Conservation (phyloP, 2,113 vertebrate genomes). For the Meleagris gallopavo region DNA sequence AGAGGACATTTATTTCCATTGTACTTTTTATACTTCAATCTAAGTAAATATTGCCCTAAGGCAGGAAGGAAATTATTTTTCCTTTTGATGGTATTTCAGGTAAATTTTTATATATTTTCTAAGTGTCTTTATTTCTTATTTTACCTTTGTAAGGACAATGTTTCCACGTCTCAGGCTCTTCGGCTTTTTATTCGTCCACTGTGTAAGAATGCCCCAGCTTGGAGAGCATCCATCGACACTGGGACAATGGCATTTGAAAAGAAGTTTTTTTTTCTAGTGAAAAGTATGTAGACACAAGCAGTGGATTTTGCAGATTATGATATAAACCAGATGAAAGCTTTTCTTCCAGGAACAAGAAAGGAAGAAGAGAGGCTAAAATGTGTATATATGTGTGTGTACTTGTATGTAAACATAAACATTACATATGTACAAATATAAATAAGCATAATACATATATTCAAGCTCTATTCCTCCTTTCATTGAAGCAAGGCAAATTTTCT, state of each 20-base stretch:
- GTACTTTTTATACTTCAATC: slow-evolving; percentile 21
- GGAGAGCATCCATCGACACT: not conserved
- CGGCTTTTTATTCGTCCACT: not conserved
- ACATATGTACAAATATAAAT: not conserved
- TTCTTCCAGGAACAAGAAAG: not conserved
- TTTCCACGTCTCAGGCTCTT: not conserved
- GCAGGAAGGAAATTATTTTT: slow-evolving; percentile 44
- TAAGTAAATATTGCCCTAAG: slow-evolving; percentile 43
- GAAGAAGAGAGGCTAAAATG: not conserved
- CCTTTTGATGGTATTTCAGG: not conserved
- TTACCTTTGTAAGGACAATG: not conserved
- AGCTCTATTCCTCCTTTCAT: not conserved
- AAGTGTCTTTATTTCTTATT: not conserved
- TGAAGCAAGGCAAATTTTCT: not conserved
- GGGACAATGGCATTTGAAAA: not conserved
- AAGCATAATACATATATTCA: not conserved
- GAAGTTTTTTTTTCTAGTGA: not conserved
- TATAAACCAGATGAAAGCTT: not conserved
- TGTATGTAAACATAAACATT: not conserved
- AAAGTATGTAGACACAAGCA: not conserved
- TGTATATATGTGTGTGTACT: not conserved
- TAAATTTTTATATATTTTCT: slow-evolving; percentile 41
- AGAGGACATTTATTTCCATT: not conserved
- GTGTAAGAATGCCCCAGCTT: not conserved
- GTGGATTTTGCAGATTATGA: not conserved